A percentile compares a stretch with the other conserved stretches of the same genome.
phyloP scores from a whole-genome alignment of 2,797 vertebrate genomes.

The Gorsachius magnificus region DNA sequence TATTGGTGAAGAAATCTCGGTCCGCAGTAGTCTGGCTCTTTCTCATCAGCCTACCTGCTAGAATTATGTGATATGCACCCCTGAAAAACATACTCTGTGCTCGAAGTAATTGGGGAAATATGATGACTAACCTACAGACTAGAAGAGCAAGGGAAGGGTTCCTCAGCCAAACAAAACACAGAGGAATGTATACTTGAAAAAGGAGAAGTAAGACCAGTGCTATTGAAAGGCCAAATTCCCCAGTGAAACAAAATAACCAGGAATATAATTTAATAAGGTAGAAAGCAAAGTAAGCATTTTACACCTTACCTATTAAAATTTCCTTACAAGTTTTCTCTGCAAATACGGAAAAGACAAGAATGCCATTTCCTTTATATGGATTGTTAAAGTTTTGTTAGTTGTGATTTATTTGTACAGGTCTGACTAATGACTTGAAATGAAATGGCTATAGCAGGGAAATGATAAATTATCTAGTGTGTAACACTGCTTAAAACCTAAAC shows the following conservation, averaged over 20 bases:
- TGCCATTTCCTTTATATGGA: background rate
- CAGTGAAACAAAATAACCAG: constrained; percentile 7
- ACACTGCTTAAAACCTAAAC: constrained; percentile 67
- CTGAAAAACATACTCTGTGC: background rate
- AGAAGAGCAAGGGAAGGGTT: background rate
- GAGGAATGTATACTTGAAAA: constrained; percentile 21
- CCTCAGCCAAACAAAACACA: constrained; percentile 41
- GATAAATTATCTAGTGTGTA: constrained; percentile 66
- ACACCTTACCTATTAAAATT: constrained; percentile 34
- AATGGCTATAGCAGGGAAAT: constrained; percentile 47
- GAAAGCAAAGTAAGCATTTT: constrained; percentile 54
- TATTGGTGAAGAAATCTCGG: background rate
- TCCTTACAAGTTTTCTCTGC: constrained; percentile 24
- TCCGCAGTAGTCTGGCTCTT: background rate
- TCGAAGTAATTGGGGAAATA: background rate
- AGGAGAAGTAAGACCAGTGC: background rate
- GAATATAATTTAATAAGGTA: constrained; percentile 47
- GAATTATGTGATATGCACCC: background rate
- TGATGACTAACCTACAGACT: background rate
- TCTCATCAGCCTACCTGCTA: background rate
- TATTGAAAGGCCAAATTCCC: background rate
- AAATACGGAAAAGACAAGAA: constrained; percentile 41
- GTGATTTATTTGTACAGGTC: constrained; percentile 64
- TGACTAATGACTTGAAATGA: constrained; percentile 58
- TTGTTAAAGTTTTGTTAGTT: constrained; percentile 42